These are phyloP conservation scores for Oxyura jamaicensis DNA, from an alignment of 2,113 vertebrate genomes.

Conservation along the genomic window DNA sequence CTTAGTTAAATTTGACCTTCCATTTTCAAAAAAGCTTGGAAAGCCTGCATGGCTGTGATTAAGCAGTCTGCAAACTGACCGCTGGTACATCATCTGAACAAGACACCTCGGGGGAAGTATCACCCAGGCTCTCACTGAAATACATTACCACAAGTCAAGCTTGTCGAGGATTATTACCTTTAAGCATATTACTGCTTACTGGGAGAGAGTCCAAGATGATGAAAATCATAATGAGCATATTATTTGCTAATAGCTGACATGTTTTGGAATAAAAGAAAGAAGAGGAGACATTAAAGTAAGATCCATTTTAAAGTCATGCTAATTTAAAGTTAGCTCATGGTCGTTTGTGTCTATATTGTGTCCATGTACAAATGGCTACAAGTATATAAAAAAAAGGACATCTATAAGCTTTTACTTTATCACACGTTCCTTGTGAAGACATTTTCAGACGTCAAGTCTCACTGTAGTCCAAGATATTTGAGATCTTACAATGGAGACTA, in stretches of 20 bases:
- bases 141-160: slow-evolving; percentile 14
- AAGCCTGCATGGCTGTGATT: background rate
- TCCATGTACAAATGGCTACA: background rate
- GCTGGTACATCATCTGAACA: background rate
- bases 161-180: slow-evolving; percentile 1
- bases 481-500: fast-evolving
- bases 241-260: slow-evolving; percentile 18
- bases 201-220: background rate
- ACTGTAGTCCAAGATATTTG: background rate
- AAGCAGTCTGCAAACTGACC: background rate
- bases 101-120: background rate
- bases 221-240: slow-evolving; percentile 4
- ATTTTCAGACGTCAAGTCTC: background rate
- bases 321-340: background rate
- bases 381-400: background rate
- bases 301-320: background rate
- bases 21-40: slow-evolving; percentile 11
- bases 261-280: background rate
- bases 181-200: background rate
- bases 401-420: background rate
- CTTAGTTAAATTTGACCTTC: background rate
- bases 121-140: background rate
- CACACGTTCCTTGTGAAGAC: background rate
- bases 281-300: background rate
- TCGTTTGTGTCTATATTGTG: background rate